Conservation (phyloP, 2,797 vertebrate genomes). For the Anomalospiza imberbis region DNA sequence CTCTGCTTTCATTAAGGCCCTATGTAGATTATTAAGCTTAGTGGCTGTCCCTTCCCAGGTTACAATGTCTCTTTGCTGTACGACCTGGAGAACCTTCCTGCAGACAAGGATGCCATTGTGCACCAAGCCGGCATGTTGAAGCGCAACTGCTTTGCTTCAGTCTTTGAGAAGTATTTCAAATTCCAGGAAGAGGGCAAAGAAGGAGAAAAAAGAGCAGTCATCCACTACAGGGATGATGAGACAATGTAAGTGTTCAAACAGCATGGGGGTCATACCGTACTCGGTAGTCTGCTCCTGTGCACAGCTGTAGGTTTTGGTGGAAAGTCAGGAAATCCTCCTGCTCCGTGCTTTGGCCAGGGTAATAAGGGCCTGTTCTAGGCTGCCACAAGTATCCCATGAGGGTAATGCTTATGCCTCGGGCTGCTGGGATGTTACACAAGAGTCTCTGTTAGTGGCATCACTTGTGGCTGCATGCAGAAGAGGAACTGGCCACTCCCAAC, state of each 20-base stretch:
- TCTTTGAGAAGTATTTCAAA: conserved; percentile 98
- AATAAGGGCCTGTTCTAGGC: not conserved
- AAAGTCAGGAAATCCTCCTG: not conserved
- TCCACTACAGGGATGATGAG: conserved; percentile 98
- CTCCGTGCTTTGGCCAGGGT: not conserved
- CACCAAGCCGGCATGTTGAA: conserved; percentile 98
- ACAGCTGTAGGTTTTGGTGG: not conserved
- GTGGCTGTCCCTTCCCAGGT: conserved; percentile 71
- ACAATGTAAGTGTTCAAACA: conserved; percentile 85
- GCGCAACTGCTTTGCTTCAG: conserved; percentile 97
- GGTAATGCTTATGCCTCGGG: not conserved
- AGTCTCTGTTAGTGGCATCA: not conserved
- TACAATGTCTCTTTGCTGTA: conserved; percentile 98
- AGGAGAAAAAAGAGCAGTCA: conserved; percentile 92
- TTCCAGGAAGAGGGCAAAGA: conserved; percentile 98
- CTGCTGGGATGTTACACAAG: conserved; percentile 19
- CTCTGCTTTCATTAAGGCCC: not conserved
- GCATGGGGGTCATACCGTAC: fast-evolving
- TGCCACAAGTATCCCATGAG: not conserved
- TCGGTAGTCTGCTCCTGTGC: not conserved
- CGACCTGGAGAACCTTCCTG: conserved; percentile 89
- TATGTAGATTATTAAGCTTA: not conserved
- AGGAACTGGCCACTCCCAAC: not conserved
- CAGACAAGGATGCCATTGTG: conserved; percentile 87
- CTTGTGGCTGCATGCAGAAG: conserved; percentile 13